Percentiles rank a stretch among this genome's conserved stretches.
Evolutionary conservation across 1,140 invertebrate species (phyloP).

Genomic region (Leucophenga varia): DNA sequence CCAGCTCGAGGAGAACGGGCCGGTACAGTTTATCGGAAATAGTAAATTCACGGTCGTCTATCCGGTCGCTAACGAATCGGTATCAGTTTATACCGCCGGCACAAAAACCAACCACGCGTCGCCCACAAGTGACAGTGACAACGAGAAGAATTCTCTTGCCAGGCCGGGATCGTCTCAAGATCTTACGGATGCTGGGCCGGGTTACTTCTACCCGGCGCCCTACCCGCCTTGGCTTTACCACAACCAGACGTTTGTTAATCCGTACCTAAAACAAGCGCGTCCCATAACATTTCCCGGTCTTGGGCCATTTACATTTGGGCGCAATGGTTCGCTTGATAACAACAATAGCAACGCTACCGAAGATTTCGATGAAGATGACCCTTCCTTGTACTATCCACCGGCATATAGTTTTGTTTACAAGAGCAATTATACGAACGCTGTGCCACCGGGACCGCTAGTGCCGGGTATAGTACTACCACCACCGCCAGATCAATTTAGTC

Average conservation of each 20-base stretch:
- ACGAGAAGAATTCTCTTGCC: slow-evolving; percentile 48
- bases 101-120: slow-evolving; percentile 21
- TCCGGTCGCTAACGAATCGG: slow-evolving; percentile 49
- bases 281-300: slow-evolving; percentile 59
- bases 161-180: slow-evolving; percentile 47
- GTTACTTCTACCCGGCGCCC: slow-evolving; percentile 44
- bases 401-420: slow-evolving; percentile 84
- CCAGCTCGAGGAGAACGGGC: slow-evolving; percentile 76
- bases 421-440: slow-evolving; percentile 72
- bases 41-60: slow-evolving; percentile 53
- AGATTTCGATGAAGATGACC: slow-evolving; percentile 82
- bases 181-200: slow-evolving; percentile 31
- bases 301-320: slow-evolving; percentile 28
- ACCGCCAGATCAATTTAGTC: slow-evolving; percentile 79
- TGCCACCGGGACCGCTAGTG: slow-evolving; percentile 80
- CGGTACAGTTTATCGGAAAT: slow-evolving; percentile 59
- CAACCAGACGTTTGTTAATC: slow-evolving; percentile 41
- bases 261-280: slow-evolving; percentile 33
- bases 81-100: slow-evolving; percentile 31
- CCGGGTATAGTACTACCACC: slow-evolving; percentile 85
- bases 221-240: slow-evolving; percentile 45
- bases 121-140: slow-evolving; percentile 23
- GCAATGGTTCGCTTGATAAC: slow-evolving; percentile 38
- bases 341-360: slow-evolving; percentile 58
- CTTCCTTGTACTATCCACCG: slow-evolving; percentile 85